These are phyloP conservation scores for Heliconius eleuchia DNA, from an alignment of 1,140 invertebrate genomes.

Conservation along the genomic window DNA sequence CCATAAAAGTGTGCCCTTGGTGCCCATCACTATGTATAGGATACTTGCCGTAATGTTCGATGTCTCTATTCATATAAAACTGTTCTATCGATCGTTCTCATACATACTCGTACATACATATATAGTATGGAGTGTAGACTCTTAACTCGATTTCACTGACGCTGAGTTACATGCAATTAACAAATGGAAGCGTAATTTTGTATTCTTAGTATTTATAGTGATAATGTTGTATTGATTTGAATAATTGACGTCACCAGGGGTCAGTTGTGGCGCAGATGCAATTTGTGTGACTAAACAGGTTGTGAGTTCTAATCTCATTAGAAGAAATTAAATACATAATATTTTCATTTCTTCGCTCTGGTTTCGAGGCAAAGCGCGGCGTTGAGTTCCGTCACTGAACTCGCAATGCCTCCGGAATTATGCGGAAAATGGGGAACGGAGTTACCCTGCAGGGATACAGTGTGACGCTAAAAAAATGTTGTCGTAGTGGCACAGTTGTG, in stretches of 20 bases:
- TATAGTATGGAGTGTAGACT: background rate
- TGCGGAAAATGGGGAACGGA: too few relatives aligned
- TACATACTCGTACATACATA: background rate
- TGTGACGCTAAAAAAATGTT: too few relatives aligned
- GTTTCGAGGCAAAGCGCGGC: too few relatives aligned
- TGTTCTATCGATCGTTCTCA: background rate
- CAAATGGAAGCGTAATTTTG: conserved; percentile 1
- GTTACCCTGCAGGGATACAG: too few relatives aligned
- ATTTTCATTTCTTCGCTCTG: too few relatives aligned
- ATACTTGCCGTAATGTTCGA: background rate
- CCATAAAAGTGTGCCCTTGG: background rate
- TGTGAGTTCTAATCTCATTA: too few relatives aligned
- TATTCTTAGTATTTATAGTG: background rate
- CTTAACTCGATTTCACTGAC: conserved; percentile 7
- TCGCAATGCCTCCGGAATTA: too few relatives aligned
- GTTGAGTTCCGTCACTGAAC: too few relatives aligned
- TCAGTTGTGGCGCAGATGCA: too few relatives aligned
- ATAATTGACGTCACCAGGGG: background rate
- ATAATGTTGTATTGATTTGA: background rate
- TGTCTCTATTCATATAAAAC: background rate
- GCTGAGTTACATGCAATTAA: background rate
- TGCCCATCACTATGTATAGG: background rate
- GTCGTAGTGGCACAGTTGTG: too few relatives aligned
- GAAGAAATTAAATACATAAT: too few relatives aligned
- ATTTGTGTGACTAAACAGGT: too few relatives aligned